These are phyloP conservation scores for Cydia pomonella DNA, from an alignment of 1,140 invertebrate species.

Conservation along the genomic window DNA sequence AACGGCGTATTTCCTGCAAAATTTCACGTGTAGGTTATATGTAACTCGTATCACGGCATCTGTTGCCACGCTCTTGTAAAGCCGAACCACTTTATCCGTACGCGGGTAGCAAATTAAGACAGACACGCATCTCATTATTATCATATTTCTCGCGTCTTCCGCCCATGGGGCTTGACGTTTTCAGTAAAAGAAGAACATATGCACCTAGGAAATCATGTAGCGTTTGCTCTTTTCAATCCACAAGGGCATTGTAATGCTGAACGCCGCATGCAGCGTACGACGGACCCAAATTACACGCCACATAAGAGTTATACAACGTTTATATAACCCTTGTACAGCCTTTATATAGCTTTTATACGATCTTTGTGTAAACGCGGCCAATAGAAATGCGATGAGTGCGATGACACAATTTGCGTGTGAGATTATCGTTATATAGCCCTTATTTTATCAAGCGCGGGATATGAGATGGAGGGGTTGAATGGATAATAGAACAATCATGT, in stretches of 20 bases:
- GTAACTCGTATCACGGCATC: not conserved
- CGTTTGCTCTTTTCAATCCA: not conserved
- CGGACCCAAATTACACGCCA: conserved; percentile 31
- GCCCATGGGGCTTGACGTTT: conserved; percentile 14
- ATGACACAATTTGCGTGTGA: conserved; percentile 24
- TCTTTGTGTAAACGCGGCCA: conserved; percentile 27
- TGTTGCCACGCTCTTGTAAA: conserved; percentile 3
- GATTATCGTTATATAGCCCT: conserved; percentile 22
- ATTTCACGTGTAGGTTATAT: not conserved
- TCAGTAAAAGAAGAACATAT: not conserved
- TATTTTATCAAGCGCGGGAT: conserved; percentile 5
- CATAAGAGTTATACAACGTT: conserved; percentile 31
- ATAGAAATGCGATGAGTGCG: conserved; percentile 32
- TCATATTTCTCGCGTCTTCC: conserved; percentile 19
- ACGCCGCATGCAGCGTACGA: conserved; percentile 29
- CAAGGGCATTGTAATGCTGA: not conserved
- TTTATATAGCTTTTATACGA: not conserved
- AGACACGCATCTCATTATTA: conserved; percentile 23
- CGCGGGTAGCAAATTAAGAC: conserved; percentile 21
- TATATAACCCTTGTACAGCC: conserved; percentile 21
- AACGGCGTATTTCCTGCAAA: not conserved
- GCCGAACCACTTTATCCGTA: not conserved
- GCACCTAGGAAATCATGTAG: not conserved
- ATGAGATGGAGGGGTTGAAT: not conserved
- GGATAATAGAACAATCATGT: not conserved